Conservation (phyloP, 2,113 vertebrate genomes). For the Gobio gobio region DNA sequence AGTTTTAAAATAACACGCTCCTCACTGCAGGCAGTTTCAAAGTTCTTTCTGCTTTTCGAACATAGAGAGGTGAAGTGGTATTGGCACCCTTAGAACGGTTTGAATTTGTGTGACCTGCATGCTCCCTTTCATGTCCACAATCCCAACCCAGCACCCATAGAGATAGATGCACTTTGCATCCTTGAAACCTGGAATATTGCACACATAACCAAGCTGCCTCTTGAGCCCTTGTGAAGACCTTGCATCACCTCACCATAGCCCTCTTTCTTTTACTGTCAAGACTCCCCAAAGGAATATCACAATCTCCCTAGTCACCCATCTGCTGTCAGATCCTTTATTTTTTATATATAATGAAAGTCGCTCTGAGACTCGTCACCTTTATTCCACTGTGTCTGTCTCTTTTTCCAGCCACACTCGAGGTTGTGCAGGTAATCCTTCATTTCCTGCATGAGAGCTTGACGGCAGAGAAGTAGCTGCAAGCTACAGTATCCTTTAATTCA, state of each 20-base stretch:
- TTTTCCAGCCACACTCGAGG: not conserved
- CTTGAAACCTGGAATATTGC: not conserved
- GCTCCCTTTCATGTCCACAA: too few species aligned
- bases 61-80: too few species aligned
- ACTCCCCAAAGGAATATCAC: not conserved
- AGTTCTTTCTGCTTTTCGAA: too few species aligned
- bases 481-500: conserved; percentile 12
- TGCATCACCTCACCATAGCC: not conserved
- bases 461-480: conserved; percentile 3
- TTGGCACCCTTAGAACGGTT: too few species aligned
- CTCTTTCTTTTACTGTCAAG: not conserved
- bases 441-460: conserved; percentile 5
- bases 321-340: not conserved
- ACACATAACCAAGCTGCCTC: not conserved
- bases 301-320: conserved; percentile 17
- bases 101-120: too few species aligned
- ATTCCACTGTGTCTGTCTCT: not conserved
- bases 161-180: not conserved
- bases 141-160: too few species aligned
- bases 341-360: not conserved
- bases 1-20: too few species aligned
- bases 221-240: not conserved
- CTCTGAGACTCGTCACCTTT: conserved; percentile 2
- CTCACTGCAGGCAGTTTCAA: too few species aligned
- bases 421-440: conserved; percentile 21